A percentile compares a stretch with the other conserved stretches of the same genome.
Evolutionary conservation across 2,797 vertebrate genomes (phyloP).

Genomic region (Paguma larvata): DNA sequence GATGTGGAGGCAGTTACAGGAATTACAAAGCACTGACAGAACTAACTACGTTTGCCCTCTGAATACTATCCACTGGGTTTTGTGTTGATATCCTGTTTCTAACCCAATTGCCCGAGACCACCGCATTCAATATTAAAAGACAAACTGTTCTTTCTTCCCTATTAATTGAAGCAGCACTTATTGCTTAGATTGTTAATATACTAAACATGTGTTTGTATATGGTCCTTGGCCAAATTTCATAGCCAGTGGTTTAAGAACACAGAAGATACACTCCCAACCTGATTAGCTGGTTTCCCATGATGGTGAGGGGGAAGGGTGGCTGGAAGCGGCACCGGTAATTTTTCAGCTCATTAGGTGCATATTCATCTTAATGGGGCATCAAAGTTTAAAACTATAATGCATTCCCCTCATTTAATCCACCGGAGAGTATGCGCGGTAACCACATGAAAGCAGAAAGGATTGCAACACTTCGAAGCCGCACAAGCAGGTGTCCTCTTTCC

Average conservation of each 20-base stretch:
- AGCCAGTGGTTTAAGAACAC: conserved; percentile 78
- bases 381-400: conserved; percentile 88
- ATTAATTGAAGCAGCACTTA: conserved; percentile 78
- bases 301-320: neutral
- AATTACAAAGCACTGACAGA: conserved; percentile 64
- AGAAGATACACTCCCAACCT: conserved; percentile 67
- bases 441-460: conserved; percentile 87
- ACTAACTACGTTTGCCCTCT: conserved; percentile 58
- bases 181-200: conserved; percentile 80
- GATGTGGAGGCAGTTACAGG: conserved; percentile 68
- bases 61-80: conserved; percentile 68
- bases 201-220: conserved; percentile 82
- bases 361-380: conserved; percentile 89
- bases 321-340: conserved; percentile 81
- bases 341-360: conserved; percentile 88
- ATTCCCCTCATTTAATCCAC: conserved; percentile 88
- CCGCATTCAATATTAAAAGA: conserved; percentile 68
- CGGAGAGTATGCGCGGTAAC: conserved; percentile 84
- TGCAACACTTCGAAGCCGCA: conserved; percentile 80
- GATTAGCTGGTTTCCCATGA: conserved; percentile 77
- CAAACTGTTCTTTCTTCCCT: conserved; percentile 65
- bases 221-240: conserved; percentile 75
- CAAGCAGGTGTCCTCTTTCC: conserved; percentile 85
- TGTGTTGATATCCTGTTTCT: conserved; percentile 43
- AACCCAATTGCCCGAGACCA: conserved; percentile 19